phyloP scores from a whole-genome alignment of 2,888 invertebrate species.

The Yponomeuta cagnagella region DNA sequence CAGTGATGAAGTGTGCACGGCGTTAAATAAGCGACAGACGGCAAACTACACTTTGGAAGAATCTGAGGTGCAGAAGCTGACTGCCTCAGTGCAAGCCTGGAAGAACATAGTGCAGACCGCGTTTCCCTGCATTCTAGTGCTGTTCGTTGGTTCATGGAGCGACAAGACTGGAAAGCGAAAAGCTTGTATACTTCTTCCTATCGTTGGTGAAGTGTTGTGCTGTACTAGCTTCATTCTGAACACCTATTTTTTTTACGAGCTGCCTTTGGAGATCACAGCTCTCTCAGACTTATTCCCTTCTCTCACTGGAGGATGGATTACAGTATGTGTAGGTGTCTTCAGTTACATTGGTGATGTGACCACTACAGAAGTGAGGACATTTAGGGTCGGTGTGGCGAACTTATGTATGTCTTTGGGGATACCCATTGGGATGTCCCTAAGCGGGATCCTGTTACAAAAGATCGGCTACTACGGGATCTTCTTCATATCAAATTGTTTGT shows the following conservation, averaged over 20 bases:
- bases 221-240: constrained; percentile 70
- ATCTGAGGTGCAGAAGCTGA: constrained; percentile 77
- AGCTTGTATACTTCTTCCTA: constrained; percentile 75
- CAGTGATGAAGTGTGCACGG: constrained; percentile 83
- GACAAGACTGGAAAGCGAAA: constrained; percentile 76
- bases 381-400: constrained; percentile 78
- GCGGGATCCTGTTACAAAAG: constrained; percentile 69
- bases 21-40: constrained; percentile 83
- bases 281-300: constrained; percentile 74
- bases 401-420: constrained; percentile 78
- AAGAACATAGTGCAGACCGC: constrained; percentile 75
- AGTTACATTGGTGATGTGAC: constrained; percentile 79
- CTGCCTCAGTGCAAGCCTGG: constrained; percentile 74
- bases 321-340: constrained; percentile 77
- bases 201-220: constrained; percentile 72
- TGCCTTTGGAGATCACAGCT: constrained; percentile 74
- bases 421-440: constrained; percentile 74
- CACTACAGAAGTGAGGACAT: constrained; percentile 75
- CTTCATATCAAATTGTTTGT: constrained; percentile 64
- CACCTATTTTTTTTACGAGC: constrained; percentile 75
- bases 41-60: constrained; percentile 81
- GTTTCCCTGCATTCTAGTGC: constrained; percentile 72
- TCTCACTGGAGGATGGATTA: constrained; percentile 75
- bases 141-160: constrained; percentile 79
- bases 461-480: constrained; percentile 72